Base-by-base conservation (phyloP, 1,140 invertebrate species). In the Papilio aristodemus region DNA sequence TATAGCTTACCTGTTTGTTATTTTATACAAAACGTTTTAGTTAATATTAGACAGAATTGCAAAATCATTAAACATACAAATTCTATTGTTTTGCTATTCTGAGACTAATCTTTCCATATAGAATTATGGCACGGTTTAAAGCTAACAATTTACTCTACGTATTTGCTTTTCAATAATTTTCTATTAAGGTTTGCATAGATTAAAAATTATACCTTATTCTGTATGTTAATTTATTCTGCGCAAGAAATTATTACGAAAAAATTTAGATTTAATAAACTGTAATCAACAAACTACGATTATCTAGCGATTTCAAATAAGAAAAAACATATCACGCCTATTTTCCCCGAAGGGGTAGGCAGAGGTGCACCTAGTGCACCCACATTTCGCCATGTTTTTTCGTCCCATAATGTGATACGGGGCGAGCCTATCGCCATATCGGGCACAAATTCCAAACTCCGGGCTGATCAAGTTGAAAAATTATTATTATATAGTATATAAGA, bases 31-130 rank as follows among this genome's bases (percentile, higher is more conserved):
- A 14, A 43, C 41, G n/a, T 6, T 13, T 43, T 43, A 43, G n/a
- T n/a, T n/a, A 41, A 4, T 41, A n/a, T n/a, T n/a, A 7, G 19
- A 19, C 14, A 19, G 43, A 46, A 46, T 46, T 46, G 43, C 11
- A 46, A 41, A 41, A n/a, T 41, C 13, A 41, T 41, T 43, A 43
- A 43, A 43, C 19, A 54, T 11, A 25, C 19, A 25, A 19, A 50
- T 50, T 10, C 43, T 17, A 50, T 54, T 54, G 46, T 54, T 22
- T 46, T 54, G 3, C 19, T 54, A 54, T 54, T 54, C 46, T 17
- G 17, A 54, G 46, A 54, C 46, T 6, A 13, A 22, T 25, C 17
- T 22, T 22, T 54, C 1, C 46, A 4, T 19, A 22, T 54, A 19
- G 19, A 54, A 0, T 54, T 54, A 19, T 17, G 17, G 43, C 43